A percentile compares a stretch with the other conserved stretches of the same genome.
Evolutionary conservation across 2,888 invertebrate genomes (phyloP).

Genomic region (Hetaerina titia): DNA sequence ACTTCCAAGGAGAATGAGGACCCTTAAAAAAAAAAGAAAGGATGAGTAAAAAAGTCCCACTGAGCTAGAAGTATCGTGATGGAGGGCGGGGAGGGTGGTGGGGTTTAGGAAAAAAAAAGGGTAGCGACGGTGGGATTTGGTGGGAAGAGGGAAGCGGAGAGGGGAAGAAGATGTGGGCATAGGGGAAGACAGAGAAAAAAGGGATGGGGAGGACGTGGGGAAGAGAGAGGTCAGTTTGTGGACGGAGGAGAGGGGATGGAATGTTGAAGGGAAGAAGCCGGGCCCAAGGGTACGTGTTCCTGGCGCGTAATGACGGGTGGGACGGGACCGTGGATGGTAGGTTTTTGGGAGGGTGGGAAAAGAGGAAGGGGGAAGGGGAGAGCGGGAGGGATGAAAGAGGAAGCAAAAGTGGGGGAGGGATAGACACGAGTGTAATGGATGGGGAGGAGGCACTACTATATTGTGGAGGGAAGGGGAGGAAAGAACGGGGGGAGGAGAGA

Average conservation of each 20-base stretch:
- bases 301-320: conserved; percentile 50
- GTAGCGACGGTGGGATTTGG: not conserved
- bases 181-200: not conserved
- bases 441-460: no score
- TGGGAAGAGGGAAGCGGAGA: not conserved
- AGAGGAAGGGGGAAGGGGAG: not conserved
- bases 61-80: not conserved
- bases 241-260: not conserved
- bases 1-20: not conserved
- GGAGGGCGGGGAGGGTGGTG: not conserved
- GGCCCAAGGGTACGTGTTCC: conserved; percentile 50
- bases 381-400: not conserved
- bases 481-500: no score
- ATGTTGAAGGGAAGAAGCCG: not conserved
- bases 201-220: not conserved
- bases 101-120: not conserved
- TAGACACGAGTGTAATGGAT: no score
- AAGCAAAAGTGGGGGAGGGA: no score
- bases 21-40: not conserved
- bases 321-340: not conserved
- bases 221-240: conserved; percentile 4
- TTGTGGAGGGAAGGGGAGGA: no score
- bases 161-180: no score
- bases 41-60: not conserved
- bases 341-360: not conserved